These are phyloP conservation scores for Cydia strobilella DNA, from an alignment of 1,140 invertebrate species.

Conservation along the genomic window DNA sequence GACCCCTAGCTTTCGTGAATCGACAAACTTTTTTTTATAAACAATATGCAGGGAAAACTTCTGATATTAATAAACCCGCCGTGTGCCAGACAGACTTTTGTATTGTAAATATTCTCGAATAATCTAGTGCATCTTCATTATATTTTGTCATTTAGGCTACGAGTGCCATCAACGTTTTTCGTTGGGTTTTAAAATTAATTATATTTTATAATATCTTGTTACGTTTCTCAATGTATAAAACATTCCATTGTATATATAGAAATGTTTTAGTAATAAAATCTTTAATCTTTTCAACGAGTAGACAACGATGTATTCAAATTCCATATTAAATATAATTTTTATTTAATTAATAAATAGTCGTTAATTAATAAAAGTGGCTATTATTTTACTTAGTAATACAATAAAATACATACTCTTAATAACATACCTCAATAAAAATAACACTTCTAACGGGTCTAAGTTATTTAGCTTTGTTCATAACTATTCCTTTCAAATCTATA, in stretches of 20 bases:
- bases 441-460: no score
- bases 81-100: not conserved
- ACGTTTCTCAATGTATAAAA: slow-evolving; percentile 35
- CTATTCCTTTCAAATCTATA: no score
- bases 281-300: slow-evolving; percentile 36
- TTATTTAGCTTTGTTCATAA: no score
- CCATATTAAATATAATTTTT: slow-evolving; percentile 37
- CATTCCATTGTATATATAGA: slow-evolving; percentile 31
- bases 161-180: slow-evolving; percentile 74
- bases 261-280: slow-evolving; percentile 31
- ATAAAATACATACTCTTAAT: no score
- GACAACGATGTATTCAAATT: slow-evolving; percentile 50
- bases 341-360: slow-evolving; percentile 36
- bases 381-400: slow-evolving; percentile 7
- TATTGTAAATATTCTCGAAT: slow-evolving; percentile 27
- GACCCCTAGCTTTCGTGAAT: no score
- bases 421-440: no score
- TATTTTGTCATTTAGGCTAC: slow-evolving; percentile 60
- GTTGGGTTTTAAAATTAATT: slow-evolving; percentile 28
- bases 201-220: slow-evolving; percentile 37
- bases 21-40: no score
- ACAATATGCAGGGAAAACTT: not conserved
- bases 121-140: slow-evolving; percentile 12
- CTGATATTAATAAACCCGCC: not conserved
- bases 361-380: slow-evolving; percentile 4